Evolutionary conservation across 2,113 vertebrate species (phyloP), one percentile per base, ranked within the genome.

Genomic region (Mirza zaza): DNA sequence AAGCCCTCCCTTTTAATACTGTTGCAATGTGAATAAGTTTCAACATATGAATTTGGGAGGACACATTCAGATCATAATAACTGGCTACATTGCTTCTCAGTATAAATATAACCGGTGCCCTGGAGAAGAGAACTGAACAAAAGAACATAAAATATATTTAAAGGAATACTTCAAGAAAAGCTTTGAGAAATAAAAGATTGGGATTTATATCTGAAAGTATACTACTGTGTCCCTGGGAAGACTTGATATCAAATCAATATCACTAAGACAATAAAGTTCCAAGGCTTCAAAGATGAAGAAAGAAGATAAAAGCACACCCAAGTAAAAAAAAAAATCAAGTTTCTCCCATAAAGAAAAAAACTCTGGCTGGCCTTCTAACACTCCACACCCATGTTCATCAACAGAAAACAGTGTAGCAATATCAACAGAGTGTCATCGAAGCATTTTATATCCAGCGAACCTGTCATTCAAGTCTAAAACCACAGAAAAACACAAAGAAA

Each of bases 361-460:
- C 27, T 63, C 48, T 67, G 11, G 2, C 50, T 94, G 13, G 34
- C 8, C 36, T 68, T 11, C 25, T 73, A 52, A 42, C 23, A 34
- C 12, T 63, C 18, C 18, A 75, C 9, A 80, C 14, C 15, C 48
- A 39, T 8, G 25, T n/a, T 86, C 34, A 67, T 42, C 55, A 45
- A 25, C 25, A 65, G 36, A 86, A 90, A 86, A 39, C 23, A 68
- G 63, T 81, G 57, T 32, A 80, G 14, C 6, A 45, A 29, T 82
- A 55, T 45, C n/a, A 34, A 63, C 1, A 25, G n/a, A 86, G 6
- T 42, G 2, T 80, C 73, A 86, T 25, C 73, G 11, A 75, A 50
- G 42, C 80, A 59, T 90, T 94, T 94, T 36, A 81, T 75, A 79
- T 73, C 59, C 39, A 92, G 50, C n/a, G 59, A 81, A 97, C 68